These are phyloP conservation scores for Sepioteuthis lessoniana DNA, from an alignment of 2,888 invertebrate species.

Conservation along the genomic window DNA sequence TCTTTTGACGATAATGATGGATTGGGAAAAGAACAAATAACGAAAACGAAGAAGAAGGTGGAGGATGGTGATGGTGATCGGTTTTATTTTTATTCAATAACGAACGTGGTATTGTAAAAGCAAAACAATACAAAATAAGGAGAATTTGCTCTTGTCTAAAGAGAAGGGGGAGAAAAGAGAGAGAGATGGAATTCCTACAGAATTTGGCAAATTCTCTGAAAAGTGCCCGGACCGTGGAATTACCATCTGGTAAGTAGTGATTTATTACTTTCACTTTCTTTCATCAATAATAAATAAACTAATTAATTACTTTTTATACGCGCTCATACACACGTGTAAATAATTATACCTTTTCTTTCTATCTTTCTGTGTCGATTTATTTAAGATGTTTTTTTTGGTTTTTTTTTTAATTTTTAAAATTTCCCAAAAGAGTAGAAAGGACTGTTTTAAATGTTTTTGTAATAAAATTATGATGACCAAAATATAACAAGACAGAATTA, in stretches of 20 bases:
- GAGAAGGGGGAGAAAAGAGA: slow-evolving; percentile 42
- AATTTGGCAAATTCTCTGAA: slow-evolving; percentile 68
- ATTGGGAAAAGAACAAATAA: neutral
- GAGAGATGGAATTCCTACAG: slow-evolving; percentile 71
- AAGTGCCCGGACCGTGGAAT: slow-evolving; percentile 69
- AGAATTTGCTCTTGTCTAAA: neutral
- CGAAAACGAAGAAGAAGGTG: neutral
- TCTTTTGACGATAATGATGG: neutral
- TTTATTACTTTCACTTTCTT: neutral
- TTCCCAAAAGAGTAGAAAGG: neutral
- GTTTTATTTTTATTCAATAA: neutral
- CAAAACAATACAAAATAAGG: slow-evolving; percentile 14
- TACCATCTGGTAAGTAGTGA: slow-evolving; percentile 65
- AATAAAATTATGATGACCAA: too few species aligned
- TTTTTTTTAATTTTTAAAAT: slow-evolving; percentile 37
- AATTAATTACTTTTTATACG: neutral
- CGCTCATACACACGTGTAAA: too few species aligned
- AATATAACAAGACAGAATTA: too few species aligned
- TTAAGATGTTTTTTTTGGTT: too few species aligned
- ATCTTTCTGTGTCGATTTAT: too few species aligned
- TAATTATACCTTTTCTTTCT: too few species aligned
- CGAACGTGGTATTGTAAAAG: neutral
- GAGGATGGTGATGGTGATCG: neutral
- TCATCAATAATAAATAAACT: neutral
- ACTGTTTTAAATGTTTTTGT: too few species aligned